Evolutionary conservation across 2,888 invertebrate genomes (phyloP).

Genomic region (Gandaritis pyraliata): DNA sequence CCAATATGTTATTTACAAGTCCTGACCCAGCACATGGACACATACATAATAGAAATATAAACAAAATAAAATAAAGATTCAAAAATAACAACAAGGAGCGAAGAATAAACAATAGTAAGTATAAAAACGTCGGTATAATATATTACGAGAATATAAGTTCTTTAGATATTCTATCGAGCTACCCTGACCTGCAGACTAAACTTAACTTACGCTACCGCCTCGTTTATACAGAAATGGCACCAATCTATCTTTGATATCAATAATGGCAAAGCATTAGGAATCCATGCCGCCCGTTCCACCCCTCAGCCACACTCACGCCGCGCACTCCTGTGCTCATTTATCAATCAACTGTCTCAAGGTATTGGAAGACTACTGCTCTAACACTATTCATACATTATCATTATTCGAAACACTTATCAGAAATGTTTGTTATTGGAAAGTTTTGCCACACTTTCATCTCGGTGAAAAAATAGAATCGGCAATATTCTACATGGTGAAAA

Average conservation of each 20-base stretch:
- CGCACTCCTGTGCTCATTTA: constrained; percentile 25
- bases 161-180: constrained; percentile 70
- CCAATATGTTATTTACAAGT: constrained; percentile 78
- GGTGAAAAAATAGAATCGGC: constrained; percentile 60
- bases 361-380: constrained; percentile 84
- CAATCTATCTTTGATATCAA: constrained; percentile 84
- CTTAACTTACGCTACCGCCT: constrained; percentile 82
- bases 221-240: constrained; percentile 83
- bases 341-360: constrained; percentile 68
- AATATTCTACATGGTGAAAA: constrained; percentile 66
- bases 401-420: constrained; percentile 61
- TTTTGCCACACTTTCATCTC: constrained; percentile 53
- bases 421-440: constrained; percentile 55
- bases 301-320: constrained; percentile 48
- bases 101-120: constrained; percentile 62
- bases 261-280: constrained; percentile 84
- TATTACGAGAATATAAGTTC: constrained; percentile 65
- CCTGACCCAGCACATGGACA: constrained; percentile 82
- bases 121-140: constrained; percentile 65
- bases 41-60: constrained; percentile 61
- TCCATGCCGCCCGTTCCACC: constrained; percentile 65
- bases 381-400: constrained; percentile 74
- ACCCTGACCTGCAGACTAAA: constrained; percentile 84
- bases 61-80: constrained; percentile 75
- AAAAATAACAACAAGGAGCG: constrained; percentile 66